phyloP scores from a whole-genome alignment of 2,888 invertebrate species.

The Melanostoma scalare region DNA sequence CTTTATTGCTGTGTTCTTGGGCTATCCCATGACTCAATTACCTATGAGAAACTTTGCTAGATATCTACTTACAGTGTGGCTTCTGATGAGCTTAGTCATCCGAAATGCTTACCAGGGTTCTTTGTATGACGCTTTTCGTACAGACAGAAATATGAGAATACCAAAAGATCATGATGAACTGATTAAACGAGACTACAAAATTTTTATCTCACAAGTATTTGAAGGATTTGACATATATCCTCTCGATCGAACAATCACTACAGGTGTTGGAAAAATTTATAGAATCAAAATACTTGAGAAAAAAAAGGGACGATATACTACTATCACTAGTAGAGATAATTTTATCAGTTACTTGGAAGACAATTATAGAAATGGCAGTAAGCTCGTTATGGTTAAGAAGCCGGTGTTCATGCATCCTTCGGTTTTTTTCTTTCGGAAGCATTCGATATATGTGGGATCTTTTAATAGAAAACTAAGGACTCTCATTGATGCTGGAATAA shows the following conservation, averaged over 20 bases:
- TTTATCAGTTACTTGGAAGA: slow-evolving; percentile 75
- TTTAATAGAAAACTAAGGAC: slow-evolving; percentile 76
- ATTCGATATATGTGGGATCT: slow-evolving; percentile 74
- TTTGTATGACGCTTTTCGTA: slow-evolving; percentile 77
- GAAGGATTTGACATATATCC: slow-evolving; percentile 75
- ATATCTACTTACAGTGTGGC: slow-evolving; percentile 76
- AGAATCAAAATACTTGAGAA: slow-evolving; percentile 5
- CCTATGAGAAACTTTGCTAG: slow-evolving; percentile 76
- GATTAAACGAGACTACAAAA: slow-evolving; percentile 73
- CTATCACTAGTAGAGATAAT: slow-evolving; percentile 73
- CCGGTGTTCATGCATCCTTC: slow-evolving; percentile 75
- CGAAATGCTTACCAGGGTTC: slow-evolving; percentile 79
- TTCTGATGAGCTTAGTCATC: slow-evolving; percentile 76
- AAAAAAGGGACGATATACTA: slow-evolving; percentile 4
- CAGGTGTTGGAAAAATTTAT: not conserved
- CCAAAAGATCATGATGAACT: slow-evolving; percentile 74
- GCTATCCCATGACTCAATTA: slow-evolving; percentile 74
- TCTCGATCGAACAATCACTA: slow-evolving; percentile 65
- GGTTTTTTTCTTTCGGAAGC: slow-evolving; percentile 76
- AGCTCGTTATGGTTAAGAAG: slow-evolving; percentile 75
- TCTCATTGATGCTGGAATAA: slow-evolving; percentile 76
- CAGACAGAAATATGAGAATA: slow-evolving; percentile 67
- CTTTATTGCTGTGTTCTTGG: slow-evolving; percentile 74
- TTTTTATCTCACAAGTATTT: slow-evolving; percentile 63
- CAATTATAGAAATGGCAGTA: slow-evolving; percentile 73